These are phyloP conservation scores for Heliconius himera DNA, from an alignment of 1,140 invertebrate species.

Conservation along the genomic window DNA sequence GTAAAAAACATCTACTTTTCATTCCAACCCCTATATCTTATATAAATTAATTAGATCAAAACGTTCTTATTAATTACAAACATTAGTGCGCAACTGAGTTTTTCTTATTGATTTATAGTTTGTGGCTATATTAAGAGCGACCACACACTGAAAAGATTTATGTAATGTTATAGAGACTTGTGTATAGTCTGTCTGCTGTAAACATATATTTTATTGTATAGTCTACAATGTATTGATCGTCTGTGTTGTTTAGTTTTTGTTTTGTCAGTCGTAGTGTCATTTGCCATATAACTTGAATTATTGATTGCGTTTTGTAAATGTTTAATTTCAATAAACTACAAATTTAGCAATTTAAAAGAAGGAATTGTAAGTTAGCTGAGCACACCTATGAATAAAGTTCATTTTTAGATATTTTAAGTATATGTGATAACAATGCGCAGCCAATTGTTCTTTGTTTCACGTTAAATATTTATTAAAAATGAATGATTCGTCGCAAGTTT, in stretches of 20 bases:
- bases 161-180: neutral
- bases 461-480: slow-evolving; percentile 45
- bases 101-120: neutral
- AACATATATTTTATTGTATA: neutral
- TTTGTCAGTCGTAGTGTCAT: neutral
- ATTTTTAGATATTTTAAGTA: neutral
- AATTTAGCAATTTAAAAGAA: neutral
- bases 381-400: neutral
- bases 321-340: neutral
- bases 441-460: neutral
- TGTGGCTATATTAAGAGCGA: neutral
- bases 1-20: too few relatives aligned
- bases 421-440: neutral
- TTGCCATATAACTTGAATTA: neutral
- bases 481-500: slow-evolving; percentile 49
- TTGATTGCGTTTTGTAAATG: neutral
- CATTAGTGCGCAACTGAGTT: neutral
- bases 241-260: neutral
- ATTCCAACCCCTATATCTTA: too few relatives aligned
- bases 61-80: too few relatives aligned
- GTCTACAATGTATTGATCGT: slow-evolving; percentile 2
- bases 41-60: too few relatives aligned
- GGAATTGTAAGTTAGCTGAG: neutral
- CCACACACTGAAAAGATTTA: neutral
- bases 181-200: neutral